Evolutionary conservation across 2,797 vertebrate species (phyloP).

Genomic region (Picus viridis): DNA sequence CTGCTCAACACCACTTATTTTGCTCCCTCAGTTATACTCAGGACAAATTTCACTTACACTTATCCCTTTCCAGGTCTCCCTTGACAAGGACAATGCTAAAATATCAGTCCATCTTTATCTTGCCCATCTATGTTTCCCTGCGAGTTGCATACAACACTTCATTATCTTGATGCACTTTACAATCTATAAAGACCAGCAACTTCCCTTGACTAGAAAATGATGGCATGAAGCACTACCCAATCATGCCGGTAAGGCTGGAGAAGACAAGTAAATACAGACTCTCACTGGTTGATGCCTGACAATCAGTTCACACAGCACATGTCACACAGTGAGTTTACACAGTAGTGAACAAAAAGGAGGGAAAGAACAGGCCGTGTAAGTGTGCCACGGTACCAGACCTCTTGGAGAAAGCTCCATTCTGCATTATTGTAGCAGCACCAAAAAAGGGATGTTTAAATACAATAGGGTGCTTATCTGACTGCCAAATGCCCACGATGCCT

Average conservation of each 20-base stretch:
- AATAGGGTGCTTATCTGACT: background rate
- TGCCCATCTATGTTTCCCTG: background rate
- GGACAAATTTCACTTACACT: background rate
- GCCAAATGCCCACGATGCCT: background rate
- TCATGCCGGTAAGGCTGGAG: background rate
- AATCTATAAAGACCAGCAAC: background rate
- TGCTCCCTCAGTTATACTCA: background rate
- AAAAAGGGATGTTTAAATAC: slow-evolving; percentile 16
- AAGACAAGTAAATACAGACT: background rate
- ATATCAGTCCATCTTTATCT: background rate
- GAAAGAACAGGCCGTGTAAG: background rate
- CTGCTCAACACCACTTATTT: background rate
- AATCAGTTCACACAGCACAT: background rate
- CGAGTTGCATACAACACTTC: background rate
- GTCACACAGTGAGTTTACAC: background rate
- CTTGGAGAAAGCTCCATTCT: background rate
- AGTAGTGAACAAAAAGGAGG: background rate
- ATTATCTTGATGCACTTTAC: background rate
- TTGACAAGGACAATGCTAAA: background rate
- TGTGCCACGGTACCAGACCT: background rate
- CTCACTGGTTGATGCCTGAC: background rate
- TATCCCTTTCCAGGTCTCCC: background rate
- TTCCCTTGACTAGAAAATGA: background rate
- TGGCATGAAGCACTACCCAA: background rate
- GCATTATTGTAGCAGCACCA: background rate